Evolutionary conservation across 2,888 invertebrate genomes (phyloP).

Genomic region (Orthosia cruda): DNA sequence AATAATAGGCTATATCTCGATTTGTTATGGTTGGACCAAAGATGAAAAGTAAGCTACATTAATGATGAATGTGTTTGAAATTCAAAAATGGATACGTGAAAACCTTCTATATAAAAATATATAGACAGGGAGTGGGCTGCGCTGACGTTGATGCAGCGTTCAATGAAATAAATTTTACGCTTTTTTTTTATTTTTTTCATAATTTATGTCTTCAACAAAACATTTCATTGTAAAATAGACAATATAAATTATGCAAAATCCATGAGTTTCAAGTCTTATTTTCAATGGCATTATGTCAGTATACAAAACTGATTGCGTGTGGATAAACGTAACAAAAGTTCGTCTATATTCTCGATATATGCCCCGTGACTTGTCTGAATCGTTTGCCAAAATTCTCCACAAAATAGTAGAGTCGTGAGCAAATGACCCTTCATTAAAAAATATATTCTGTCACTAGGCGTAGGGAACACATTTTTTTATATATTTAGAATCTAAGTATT

Average conservation of each 20-base stretch:
- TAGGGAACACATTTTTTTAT: not conserved
- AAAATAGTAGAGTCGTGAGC: slow-evolving; percentile 34
- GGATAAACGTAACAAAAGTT: slow-evolving; percentile 54
- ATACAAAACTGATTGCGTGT: slow-evolving; percentile 43
- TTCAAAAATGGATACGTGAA: not conserved
- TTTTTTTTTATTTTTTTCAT: not conserved
- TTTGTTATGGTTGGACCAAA: slow-evolving; percentile 32
- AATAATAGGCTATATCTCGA: slow-evolving; percentile 6
- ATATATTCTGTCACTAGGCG: slow-evolving; percentile 59
- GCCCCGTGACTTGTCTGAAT: slow-evolving; percentile 75
- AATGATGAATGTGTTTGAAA: not conserved
- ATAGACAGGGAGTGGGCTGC: not conserved
- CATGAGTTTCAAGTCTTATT: not conserved
- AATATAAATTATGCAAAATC: not conserved
- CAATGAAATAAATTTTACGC: not conserved
- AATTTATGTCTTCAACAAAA: slow-evolving; percentile 2
- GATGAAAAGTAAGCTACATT: not conserved
- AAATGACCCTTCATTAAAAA: slow-evolving; percentile 68
- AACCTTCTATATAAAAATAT: not conserved
- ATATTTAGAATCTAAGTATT: slow-evolving; percentile 6
- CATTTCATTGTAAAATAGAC: slow-evolving; percentile 12
- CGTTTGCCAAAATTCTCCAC: slow-evolving; percentile 79
- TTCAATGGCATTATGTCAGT: slow-evolving; percentile 39
- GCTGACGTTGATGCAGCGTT: not conserved
- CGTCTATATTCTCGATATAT: slow-evolving; percentile 53